These are phyloP conservation scores for Myotis findleyi DNA, from an alignment of 2,797 vertebrate species.

Conservation along the genomic window DNA sequence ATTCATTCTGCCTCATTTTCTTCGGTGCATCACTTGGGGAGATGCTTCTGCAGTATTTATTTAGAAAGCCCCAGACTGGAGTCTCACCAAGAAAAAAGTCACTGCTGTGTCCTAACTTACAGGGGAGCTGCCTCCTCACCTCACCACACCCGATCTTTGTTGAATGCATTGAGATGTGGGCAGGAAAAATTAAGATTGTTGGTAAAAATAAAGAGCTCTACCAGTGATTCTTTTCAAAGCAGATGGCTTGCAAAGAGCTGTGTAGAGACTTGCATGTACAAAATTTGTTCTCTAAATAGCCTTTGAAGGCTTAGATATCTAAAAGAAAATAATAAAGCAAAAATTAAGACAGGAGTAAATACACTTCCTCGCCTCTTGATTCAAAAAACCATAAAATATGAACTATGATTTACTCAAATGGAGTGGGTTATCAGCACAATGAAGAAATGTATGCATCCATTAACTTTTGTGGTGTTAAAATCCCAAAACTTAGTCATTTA, in stretches of 20 bases:
- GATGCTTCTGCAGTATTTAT: slow-evolving; percentile 40
- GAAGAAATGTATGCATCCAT: not conserved
- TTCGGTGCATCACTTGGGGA: not conserved
- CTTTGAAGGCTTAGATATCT: slow-evolving; percentile 56
- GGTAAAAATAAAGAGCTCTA: slow-evolving; percentile 69
- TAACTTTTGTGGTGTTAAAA: slow-evolving; percentile 19
- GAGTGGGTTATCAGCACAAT: slow-evolving; percentile 9
- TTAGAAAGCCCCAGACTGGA: slow-evolving; percentile 49
- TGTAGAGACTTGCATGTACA: slow-evolving; percentile 26
- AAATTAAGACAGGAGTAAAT: slow-evolving; percentile 50
- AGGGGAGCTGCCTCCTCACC: not conserved
- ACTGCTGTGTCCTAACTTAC: slow-evolving; percentile 11
- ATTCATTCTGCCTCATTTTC: slow-evolving; percentile 44
- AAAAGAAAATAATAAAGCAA: slow-evolving; percentile 64
- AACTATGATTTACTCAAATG: slow-evolving; percentile 36
- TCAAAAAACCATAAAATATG: slow-evolving; percentile 31
- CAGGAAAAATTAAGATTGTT: slow-evolving; percentile 34
- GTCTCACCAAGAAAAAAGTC: slow-evolving; percentile 20
- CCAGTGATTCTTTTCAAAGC: slow-evolving; percentile 59
- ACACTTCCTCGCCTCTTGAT: slow-evolving; percentile 35
- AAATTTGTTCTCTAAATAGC: slow-evolving; percentile 60
- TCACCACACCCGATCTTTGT: not conserved
- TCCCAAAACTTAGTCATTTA: not conserved
- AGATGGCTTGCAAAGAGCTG: slow-evolving; percentile 61
- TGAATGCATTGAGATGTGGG: slow-evolving; percentile 37